A percentile compares a stretch with the other conserved stretches of the same genome.
Evolutionary conservation across 2,797 vertebrate species (phyloP).

Genomic region (Pteronotus mesoamericanus): DNA sequence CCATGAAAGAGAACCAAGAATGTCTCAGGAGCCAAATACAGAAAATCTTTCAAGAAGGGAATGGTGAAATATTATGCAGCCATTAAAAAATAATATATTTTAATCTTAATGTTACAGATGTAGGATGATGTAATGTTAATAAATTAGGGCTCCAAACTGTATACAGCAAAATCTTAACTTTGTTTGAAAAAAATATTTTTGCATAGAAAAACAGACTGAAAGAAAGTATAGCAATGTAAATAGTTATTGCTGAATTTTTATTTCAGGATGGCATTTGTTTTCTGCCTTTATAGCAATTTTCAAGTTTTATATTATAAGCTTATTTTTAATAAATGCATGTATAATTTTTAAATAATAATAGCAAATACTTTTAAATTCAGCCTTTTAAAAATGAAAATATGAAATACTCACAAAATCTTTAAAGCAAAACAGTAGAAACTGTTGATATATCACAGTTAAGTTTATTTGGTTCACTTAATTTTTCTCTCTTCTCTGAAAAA

Average conservation of each 20-base stretch:
- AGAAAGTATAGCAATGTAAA: not conserved
- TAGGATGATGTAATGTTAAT: not conserved
- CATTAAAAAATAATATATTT: slow-evolving; percentile 13
- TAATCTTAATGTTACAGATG: not conserved
- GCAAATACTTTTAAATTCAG: slow-evolving; percentile 15
- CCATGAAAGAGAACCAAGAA: not conserved
- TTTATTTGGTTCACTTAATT: not conserved
- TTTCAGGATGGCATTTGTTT: slow-evolving; percentile 35
- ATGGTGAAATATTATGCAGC: not conserved
- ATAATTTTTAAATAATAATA: not conserved
- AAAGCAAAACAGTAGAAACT: slow-evolving; percentile 1
- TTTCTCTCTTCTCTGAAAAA: slow-evolving; percentile 23
- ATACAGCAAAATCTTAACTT: not conserved
- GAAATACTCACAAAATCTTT: not conserved
- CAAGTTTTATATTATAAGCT: not conserved
- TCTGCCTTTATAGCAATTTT: not conserved
- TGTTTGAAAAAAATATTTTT: slow-evolving; percentile 21
- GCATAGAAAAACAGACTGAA: not conserved
- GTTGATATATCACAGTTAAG: not conserved
- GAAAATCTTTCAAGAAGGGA: not conserved
- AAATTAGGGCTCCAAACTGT: not conserved
- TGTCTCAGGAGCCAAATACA: not conserved
- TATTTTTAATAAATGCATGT: not conserved
- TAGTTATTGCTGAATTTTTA: slow-evolving; percentile 14
- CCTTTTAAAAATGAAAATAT: slow-evolving; percentile 7